These are phyloP conservation scores for Stenopsyche tienmushanensis DNA, from an alignment of 1,140 invertebrate genomes.

Conservation along the genomic window DNA sequence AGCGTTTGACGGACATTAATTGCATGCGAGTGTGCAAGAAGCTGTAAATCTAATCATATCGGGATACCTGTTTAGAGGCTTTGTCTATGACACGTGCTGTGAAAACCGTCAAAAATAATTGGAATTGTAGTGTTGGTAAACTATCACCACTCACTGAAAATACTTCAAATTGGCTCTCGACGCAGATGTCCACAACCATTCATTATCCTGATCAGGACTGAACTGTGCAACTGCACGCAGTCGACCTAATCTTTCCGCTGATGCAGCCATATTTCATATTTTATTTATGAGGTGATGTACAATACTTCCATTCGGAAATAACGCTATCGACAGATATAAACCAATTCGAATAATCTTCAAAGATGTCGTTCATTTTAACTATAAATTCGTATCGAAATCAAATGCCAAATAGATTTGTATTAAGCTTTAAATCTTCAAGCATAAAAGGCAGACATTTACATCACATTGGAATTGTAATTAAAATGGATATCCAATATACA, in stretches of 20 bases:
- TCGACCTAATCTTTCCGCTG: neutral
- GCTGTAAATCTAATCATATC: slow-evolving; percentile 18
- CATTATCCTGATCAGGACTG: neutral
- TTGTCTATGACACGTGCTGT: slow-evolving; percentile 27
- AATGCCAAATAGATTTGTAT: too few species aligned
- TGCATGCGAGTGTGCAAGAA: slow-evolving; percentile 10
- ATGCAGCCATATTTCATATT: neutral
- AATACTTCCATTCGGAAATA: too few species aligned
- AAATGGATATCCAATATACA: too few species aligned
- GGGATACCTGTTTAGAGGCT: neutral
- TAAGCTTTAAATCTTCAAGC: too few species aligned
- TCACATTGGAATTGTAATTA: too few species aligned
- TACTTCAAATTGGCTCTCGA: neutral
- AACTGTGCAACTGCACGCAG: too few species aligned
- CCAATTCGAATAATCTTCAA: too few species aligned
- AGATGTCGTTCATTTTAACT: too few species aligned
- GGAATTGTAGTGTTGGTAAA: slow-evolving; percentile 1
- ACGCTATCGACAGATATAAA: too few species aligned
- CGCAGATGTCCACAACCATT: neutral
- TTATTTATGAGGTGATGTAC: neutral
- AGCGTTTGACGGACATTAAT: slow-evolving; percentile 22
- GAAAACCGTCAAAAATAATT: slow-evolving; percentile 40
- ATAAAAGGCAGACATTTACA: too few species aligned
- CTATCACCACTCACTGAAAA: too few species aligned
- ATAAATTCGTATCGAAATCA: too few species aligned